These are phyloP conservation scores for Trinorchestia longiramus DNA, from an alignment of 1,140 invertebrate genomes.

Conservation along the genomic window DNA sequence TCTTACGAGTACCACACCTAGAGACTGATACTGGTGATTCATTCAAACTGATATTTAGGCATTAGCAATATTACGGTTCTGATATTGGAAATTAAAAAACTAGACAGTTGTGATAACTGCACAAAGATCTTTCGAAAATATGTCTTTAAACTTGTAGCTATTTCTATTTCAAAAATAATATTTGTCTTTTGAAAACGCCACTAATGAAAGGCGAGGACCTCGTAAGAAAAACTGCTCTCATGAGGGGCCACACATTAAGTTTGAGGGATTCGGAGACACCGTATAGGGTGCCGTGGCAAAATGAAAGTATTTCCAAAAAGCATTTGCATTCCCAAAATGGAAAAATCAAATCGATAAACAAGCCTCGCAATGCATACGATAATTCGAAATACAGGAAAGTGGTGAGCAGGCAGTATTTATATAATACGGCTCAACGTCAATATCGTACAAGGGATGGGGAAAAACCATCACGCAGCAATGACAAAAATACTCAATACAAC, in stretches of 20 bases:
- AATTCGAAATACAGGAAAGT: background rate
- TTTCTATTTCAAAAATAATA: background rate
- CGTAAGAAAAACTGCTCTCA: background rate
- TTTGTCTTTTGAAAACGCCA: background rate
- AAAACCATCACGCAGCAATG: background rate
- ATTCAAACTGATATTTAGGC: too few relatives aligned
- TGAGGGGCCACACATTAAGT: background rate
- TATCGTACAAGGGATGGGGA: background rate
- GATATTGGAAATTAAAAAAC: too few relatives aligned
- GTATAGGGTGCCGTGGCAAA: background rate
- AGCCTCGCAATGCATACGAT: background rate
- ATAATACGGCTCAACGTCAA: background rate
- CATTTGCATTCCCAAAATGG: background rate
- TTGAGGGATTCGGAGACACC: background rate
- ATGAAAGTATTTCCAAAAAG: background rate
- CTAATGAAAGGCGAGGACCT: background rate
- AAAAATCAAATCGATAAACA: background rate
- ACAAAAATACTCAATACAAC: background rate
- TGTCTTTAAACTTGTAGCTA: background rate
- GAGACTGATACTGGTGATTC: too few relatives aligned
- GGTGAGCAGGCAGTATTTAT: background rate
- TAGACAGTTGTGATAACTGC: too few relatives aligned
- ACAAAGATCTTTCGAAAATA: too few relatives aligned
- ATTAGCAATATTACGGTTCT: too few relatives aligned
- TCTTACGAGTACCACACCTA: background rate